A percentile compares a stretch with the other conserved stretches of the same genome.
Conservation (phyloP, 92 coral and sea anemone genomes). For the Parazoanthus atlanticus region DNA sequence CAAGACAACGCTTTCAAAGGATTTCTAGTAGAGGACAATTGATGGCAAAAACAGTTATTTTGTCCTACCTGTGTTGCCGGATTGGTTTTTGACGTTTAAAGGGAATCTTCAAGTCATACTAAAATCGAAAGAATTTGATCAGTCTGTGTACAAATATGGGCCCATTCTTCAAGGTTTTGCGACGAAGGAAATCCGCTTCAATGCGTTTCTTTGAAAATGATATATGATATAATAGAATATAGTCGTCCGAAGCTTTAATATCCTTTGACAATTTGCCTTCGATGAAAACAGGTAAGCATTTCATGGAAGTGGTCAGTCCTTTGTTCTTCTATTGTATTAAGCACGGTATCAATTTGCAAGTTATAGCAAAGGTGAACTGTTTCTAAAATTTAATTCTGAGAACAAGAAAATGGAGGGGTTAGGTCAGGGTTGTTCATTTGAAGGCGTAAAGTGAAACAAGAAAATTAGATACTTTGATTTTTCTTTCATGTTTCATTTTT, state of each 20-base stretch:
- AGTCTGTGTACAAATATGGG: neutral
- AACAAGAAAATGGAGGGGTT: neutral
- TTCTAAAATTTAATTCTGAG: neutral
- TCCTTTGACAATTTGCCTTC: neutral
- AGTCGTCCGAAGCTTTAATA: neutral
- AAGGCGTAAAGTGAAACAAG: slow-evolving; percentile 8
- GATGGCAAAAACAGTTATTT: neutral
- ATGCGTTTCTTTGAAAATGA: neutral
- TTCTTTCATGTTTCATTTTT: neutral
- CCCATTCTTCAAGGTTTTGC: neutral
- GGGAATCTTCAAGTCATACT: neutral
- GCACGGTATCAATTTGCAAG: neutral
- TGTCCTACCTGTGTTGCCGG: neutral
- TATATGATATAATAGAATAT: neutral
- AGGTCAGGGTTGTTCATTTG: slow-evolving; percentile 1
- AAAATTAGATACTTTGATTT: neutral
- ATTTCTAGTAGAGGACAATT: neutral
- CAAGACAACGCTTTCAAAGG: neutral
- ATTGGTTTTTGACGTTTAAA: neutral
- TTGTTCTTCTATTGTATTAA: neutral
- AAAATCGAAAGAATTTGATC: neutral
- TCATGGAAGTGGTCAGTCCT: neutral
- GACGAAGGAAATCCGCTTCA: neutral
- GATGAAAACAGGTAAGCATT: neutral
- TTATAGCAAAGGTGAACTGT: neutral